phyloP scores from a whole-genome alignment of 2,113 vertebrate species.

The Pantherophis guttatus region DNA sequence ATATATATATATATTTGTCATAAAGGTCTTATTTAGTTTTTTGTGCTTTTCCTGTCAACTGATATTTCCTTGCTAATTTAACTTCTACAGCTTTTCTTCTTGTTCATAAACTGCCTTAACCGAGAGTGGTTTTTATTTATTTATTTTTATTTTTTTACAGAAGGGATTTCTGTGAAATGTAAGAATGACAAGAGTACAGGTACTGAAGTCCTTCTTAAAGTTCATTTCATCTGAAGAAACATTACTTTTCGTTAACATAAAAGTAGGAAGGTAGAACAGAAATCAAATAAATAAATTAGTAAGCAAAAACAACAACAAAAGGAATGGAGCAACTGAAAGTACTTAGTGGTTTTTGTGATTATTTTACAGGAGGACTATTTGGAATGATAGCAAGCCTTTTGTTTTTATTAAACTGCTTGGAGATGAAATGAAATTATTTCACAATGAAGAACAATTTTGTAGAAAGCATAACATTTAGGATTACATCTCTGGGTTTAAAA shows the following conservation, averaged over 20 bases:
- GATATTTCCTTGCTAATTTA: slow-evolving; percentile 43
- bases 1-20: too few species aligned
- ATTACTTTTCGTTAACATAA: background rate
- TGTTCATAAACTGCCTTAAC: background rate
- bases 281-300: background rate
- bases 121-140: background rate
- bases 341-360: background rate
- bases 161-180: background rate
- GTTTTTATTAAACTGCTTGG: background rate
- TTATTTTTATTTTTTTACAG: background rate
- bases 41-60: background rate
- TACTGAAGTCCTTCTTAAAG: background rate
- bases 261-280: background rate
- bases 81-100: background rate
- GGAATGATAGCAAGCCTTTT: background rate
- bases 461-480: background rate
- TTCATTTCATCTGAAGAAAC: background rate
- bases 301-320: background rate
- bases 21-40: slow-evolving; percentile 51
- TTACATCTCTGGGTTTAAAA: background rate
- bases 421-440: background rate
- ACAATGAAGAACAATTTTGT: background rate
- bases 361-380: background rate
- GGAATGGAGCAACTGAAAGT: background rate
- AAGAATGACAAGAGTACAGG: background rate